phyloP scores from a whole-genome alignment of 2,888 invertebrate species.

The Dyspetes luteomarginatus region DNA sequence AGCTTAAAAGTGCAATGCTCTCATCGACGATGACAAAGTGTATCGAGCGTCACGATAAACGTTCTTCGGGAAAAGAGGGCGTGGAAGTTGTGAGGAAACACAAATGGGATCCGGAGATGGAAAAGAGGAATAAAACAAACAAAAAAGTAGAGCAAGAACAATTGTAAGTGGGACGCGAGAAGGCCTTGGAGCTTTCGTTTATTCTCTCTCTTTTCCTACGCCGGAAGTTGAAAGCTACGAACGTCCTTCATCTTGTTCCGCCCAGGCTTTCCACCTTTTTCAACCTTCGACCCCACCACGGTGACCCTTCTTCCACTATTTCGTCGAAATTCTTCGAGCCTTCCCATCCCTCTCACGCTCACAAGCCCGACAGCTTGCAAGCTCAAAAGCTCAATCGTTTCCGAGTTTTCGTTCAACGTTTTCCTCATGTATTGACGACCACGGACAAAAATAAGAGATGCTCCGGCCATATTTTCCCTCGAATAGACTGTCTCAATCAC shows the following conservation, averaged over 20 bases:
- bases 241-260: constrained; percentile 61
- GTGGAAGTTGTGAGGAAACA: not conserved
- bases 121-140: constrained; percentile 33
- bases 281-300: constrained; percentile 20
- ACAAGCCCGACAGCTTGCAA: too few species aligned
- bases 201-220: constrained; percentile 19
- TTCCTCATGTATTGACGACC: too few species aligned
- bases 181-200: constrained; percentile 30
- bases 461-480: too few species aligned
- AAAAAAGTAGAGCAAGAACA: constrained; percentile 43
- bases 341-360: not conserved
- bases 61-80: constrained; percentile 6
- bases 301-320: constrained; percentile 45
- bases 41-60: constrained; percentile 8
- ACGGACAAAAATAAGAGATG: too few species aligned
- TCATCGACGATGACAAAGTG: constrained; percentile 34
- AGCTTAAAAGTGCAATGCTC: not conserved
- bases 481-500: too few species aligned
- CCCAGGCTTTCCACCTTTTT: constrained; percentile 34
- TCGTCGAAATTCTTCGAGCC: constrained; percentile 21
- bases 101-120: constrained; percentile 17
- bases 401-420: too few species aligned
- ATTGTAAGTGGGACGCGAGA: constrained; percentile 56
- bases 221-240: constrained; percentile 47
- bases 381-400: too few species aligned